Conservation (phyloP, 2,797 vertebrate species). For the Ptychobarbus kaznakovi region DNA sequence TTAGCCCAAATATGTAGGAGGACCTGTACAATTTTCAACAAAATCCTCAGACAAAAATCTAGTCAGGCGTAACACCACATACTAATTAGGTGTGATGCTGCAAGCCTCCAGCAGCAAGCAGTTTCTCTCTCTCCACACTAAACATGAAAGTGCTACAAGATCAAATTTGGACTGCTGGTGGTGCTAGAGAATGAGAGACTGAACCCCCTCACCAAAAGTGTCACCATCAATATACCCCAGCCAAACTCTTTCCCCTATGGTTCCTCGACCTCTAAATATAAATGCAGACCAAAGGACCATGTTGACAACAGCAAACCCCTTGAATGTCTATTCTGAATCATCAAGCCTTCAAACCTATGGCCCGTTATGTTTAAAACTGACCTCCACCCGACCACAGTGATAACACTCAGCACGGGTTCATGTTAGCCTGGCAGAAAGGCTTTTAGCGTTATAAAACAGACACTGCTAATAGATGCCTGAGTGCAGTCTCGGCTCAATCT, state of each 20-base stretch:
- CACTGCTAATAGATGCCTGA: conserved; percentile 35
- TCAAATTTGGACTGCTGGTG: neutral
- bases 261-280: neutral
- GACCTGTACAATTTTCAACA: neutral
- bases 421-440: conserved; percentile 49
- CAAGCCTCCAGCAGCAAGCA: neutral
- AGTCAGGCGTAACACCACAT: neutral
- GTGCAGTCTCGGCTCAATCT: conserved; percentile 48
- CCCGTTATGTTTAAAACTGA: neutral
- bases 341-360: neutral
- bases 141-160: neutral
- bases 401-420: neutral
- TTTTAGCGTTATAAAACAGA: conserved; percentile 42
- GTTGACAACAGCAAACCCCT: neutral
- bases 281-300: neutral
- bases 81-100: neutral
- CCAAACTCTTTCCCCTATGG: neutral
- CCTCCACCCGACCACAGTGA: conserved; percentile 1
- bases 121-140: neutral
- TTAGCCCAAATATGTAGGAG: neutral
- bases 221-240: neutral
- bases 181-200: neutral
- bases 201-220: neutral
- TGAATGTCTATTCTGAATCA: conserved; percentile 18
- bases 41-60: neutral